phyloP scores from a whole-genome alignment of 2,113 vertebrate species.

The Tupaia tana region DNA sequence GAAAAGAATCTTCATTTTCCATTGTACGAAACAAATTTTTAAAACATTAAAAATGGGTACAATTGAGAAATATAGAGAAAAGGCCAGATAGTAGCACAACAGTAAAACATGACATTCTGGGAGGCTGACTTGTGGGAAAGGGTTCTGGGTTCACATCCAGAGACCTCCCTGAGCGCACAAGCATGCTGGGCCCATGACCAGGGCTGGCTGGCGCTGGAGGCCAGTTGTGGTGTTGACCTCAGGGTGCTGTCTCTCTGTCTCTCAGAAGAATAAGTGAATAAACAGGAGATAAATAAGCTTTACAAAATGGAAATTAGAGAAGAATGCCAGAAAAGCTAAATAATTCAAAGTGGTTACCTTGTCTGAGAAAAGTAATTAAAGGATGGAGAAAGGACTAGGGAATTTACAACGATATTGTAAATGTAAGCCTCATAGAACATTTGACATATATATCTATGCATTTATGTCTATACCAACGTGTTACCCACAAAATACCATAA shows the following conservation, averaged over 20 bases:
- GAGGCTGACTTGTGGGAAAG: too few relatives aligned
- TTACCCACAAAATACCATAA: background rate
- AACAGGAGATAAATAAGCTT: too few relatives aligned
- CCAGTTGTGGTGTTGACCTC: too few relatives aligned
- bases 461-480: background rate
- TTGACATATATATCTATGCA: background rate
- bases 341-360: background rate
- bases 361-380: background rate
- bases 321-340: background rate
- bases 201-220: too few relatives aligned
- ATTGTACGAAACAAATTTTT: background rate
- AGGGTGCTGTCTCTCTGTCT: too few relatives aligned
- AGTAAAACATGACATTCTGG: too few relatives aligned
- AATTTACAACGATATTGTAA: background rate
- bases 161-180: too few relatives aligned
- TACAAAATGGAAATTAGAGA: too few relatives aligned
- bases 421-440: background rate
- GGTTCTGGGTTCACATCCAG: too few relatives aligned
- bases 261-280: too few relatives aligned
- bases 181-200: too few relatives aligned
- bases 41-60: background rate
- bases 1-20: background rate
- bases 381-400: background rate
- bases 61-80: slow-evolving; percentile 16
- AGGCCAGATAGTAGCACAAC: background rate